These are phyloP conservation scores for Orthosia incerta DNA, from an alignment of 2,888 invertebrate genomes.

Conservation along the genomic window DNA sequence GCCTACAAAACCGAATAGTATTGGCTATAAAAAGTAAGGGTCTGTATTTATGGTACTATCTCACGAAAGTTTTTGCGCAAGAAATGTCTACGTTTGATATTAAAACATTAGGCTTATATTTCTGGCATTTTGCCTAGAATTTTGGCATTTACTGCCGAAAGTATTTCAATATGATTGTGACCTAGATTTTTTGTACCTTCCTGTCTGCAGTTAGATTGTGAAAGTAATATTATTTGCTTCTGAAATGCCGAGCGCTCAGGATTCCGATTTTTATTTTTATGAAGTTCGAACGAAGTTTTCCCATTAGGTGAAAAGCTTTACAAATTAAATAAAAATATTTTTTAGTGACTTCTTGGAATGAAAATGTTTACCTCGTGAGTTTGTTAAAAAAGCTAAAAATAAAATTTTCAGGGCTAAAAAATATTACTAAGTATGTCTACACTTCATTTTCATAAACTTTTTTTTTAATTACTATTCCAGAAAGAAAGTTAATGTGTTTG, in stretches of 20 bases:
- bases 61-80: slow-evolving; percentile 34
- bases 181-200: slow-evolving; percentile 19
- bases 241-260: slow-evolving; percentile 3
- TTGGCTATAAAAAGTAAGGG: slow-evolving; percentile 44
- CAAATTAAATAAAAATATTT: not conserved
- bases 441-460: too few relatives aligned
- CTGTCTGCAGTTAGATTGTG: slow-evolving; percentile 16
- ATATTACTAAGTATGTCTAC: too few relatives aligned
- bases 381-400: not conserved
- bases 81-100: slow-evolving; percentile 39
- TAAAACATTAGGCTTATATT: slow-evolving; percentile 30
- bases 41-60: slow-evolving; percentile 17
- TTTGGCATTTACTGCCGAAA: slow-evolving; percentile 18
- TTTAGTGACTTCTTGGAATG: not conserved
- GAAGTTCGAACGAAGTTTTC: slow-evolving; percentile 7
- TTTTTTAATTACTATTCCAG: too few relatives aligned
- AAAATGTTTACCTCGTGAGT: not conserved
- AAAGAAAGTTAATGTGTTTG: too few relatives aligned
- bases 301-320: slow-evolving; percentile 10
- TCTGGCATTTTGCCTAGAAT: slow-evolving; percentile 28
- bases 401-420: too few relatives aligned
- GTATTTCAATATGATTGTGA: slow-evolving; percentile 20
- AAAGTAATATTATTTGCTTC: slow-evolving; percentile 37
- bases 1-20: slow-evolving; percentile 30
- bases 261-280: slow-evolving; percentile 19